Percentiles rank a stretch among this genome's conserved stretches.
Conservation (phyloP, 2,888 invertebrate species). For the Anticlea derivata region DNA sequence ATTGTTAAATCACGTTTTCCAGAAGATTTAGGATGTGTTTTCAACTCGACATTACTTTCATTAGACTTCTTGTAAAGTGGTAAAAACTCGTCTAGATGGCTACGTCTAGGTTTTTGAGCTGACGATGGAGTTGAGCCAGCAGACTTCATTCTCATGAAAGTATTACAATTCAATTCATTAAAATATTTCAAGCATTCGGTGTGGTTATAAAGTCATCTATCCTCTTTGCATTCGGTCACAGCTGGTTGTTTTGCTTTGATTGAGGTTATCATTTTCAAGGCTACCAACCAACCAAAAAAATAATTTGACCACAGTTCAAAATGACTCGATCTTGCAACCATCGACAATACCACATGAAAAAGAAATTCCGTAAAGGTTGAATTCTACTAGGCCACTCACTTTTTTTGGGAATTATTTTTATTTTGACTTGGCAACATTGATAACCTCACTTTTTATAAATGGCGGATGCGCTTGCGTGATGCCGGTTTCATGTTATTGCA, state of each 20-base stretch:
- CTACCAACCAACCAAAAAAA: background rate
- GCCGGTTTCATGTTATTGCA: conserved; percentile 78
- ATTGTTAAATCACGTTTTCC: no score
- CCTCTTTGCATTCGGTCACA: background rate
- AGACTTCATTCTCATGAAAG: conserved; percentile 4
- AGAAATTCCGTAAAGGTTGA: no score
- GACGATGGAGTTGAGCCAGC: conserved; percentile 25
- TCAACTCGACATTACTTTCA: conserved; percentile 37
- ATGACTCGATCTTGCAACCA: no score
- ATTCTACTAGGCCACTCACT: no score
- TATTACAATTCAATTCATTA: background rate
- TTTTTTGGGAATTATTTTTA: no score
- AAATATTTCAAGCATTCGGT: no score
- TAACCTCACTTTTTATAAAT: conserved; percentile 66
- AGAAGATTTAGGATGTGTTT: background rate
- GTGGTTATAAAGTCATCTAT: no score
- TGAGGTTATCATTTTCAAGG: conserved; percentile 10
- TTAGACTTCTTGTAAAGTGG: conserved; percentile 58
- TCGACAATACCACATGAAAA: no score
- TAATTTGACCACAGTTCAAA: no score
- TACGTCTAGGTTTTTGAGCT: conserved; percentile 39
- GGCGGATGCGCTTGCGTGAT: conserved; percentile 83
- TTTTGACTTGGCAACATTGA: conserved; percentile 55
- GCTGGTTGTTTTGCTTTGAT: conserved; percentile 15
- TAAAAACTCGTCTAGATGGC: conserved; percentile 60